phyloP scores from a whole-genome alignment of 2,113 vertebrate genomes.

The Orcinus orca region DNA sequence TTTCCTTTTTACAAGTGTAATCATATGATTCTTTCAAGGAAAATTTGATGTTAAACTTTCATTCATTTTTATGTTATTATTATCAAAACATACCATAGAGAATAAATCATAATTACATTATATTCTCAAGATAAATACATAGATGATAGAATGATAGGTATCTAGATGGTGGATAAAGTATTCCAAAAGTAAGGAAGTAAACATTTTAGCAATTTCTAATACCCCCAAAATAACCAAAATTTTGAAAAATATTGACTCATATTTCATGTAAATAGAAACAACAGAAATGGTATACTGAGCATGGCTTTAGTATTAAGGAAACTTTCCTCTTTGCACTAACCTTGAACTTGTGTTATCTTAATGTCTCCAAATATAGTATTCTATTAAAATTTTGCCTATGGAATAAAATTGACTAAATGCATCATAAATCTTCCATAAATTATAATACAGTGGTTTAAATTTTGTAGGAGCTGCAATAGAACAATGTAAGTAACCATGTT shows the following conservation, averaged over 20 bases:
- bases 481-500: not conserved
- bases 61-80: not conserved
- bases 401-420: not conserved
- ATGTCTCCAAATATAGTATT: not conserved
- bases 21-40: not conserved
- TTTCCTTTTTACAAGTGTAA: not conserved
- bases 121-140: not conserved
- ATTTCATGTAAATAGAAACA: not conserved
- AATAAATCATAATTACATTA: not conserved
- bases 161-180: not conserved
- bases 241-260: not conserved
- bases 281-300: not conserved
- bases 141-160: not conserved
- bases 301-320: not conserved
- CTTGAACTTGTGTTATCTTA: not conserved
- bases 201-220: not conserved
- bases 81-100: not conserved
- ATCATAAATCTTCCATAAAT: not conserved
- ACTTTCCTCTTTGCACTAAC: not conserved
- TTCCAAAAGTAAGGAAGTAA: not conserved
- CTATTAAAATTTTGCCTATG: not conserved
- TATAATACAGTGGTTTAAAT: constrained; percentile 7
- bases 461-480: not conserved
- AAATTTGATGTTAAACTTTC: not conserved
- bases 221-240: not conserved